Conservation (phyloP, 2,888 invertebrate species). For the Eumacrocentrus americanus region DNA sequence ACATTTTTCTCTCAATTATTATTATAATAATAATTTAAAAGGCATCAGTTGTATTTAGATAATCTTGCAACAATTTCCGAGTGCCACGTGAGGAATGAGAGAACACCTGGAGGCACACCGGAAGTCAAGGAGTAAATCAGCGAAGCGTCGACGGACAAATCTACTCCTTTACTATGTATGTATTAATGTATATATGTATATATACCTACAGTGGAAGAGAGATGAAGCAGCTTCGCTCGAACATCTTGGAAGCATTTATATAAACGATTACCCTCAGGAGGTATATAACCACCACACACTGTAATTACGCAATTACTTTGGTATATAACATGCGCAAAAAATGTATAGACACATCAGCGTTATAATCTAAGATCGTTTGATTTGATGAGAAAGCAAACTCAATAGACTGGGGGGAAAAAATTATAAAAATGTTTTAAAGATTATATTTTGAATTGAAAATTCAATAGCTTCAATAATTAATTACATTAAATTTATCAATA, state of each 20-base stretch:
- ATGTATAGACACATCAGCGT: background rate
- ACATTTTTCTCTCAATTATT: background rate
- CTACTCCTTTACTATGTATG: background rate
- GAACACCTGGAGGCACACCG: background rate
- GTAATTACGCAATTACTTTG: constrained; percentile 43
- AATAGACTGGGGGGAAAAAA: no score
- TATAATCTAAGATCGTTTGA: background rate
- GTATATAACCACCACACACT: constrained; percentile 29
- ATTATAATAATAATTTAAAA: background rate
- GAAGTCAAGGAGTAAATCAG: background rate
- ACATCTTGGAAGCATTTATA: constrained; percentile 12
- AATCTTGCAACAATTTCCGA: background rate
- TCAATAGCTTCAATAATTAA: background rate
- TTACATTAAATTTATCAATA: background rate
- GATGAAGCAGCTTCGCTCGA: background rate
- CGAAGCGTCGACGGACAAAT: constrained; percentile 6
- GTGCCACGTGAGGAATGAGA: background rate
- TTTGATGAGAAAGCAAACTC: background rate
- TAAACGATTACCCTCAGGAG: constrained; percentile 24
- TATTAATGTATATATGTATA: background rate
- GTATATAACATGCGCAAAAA: constrained; percentile 33
- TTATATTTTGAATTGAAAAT: no score
- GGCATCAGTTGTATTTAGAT: background rate
- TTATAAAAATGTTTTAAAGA: no score
- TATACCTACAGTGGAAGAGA: constrained; percentile 1